These are phyloP conservation scores for Gallinago paraguaiae DNA, from an alignment of 2,113 vertebrate genomes.

Conservation along the genomic window DNA sequence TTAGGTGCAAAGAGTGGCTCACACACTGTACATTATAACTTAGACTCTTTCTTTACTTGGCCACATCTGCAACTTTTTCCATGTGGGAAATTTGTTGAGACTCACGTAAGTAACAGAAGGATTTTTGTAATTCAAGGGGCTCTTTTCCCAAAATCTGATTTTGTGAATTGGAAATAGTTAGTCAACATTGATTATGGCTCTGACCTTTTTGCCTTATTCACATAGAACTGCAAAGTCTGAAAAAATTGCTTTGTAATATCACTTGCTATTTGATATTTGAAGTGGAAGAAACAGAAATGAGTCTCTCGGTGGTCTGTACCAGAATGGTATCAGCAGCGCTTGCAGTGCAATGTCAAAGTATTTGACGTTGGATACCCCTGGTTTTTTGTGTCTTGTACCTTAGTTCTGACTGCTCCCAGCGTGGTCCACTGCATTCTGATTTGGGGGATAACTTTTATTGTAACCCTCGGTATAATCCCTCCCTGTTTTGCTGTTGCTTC, in stretches of 20 bases:
- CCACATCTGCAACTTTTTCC: not conserved
- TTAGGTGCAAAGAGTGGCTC: not conserved
- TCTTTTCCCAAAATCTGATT: not conserved
- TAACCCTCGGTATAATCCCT: not conserved
- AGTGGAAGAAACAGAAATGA: not conserved
- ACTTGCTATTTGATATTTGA: constrained; percentile 3
- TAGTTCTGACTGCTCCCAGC: not conserved
- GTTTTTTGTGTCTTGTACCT: rapidly evolving
- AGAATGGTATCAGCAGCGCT: not conserved
- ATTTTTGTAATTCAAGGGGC: not conserved
- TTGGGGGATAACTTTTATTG: not conserved
- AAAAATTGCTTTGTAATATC: not conserved
- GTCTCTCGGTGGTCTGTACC: not conserved
- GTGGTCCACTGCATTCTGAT: not conserved
- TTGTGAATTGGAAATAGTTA: not conserved
- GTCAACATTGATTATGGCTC: not conserved
- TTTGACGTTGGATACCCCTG: not conserved
- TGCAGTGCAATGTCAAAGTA: not conserved
- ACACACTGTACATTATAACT: not conserved
- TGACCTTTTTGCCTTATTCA: not conserved
- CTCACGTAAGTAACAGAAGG: not conserved
- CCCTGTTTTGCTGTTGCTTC: not conserved
- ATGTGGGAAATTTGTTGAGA: not conserved
- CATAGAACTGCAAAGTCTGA: not conserved
- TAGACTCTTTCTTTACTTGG: not conserved